A percentile compares a stretch with the other conserved stretches of the same genome.
These are phyloP conservation scores for Trachurus trachurus DNA, from an alignment of 2,797 vertebrate species.

Conservation along the genomic window DNA sequence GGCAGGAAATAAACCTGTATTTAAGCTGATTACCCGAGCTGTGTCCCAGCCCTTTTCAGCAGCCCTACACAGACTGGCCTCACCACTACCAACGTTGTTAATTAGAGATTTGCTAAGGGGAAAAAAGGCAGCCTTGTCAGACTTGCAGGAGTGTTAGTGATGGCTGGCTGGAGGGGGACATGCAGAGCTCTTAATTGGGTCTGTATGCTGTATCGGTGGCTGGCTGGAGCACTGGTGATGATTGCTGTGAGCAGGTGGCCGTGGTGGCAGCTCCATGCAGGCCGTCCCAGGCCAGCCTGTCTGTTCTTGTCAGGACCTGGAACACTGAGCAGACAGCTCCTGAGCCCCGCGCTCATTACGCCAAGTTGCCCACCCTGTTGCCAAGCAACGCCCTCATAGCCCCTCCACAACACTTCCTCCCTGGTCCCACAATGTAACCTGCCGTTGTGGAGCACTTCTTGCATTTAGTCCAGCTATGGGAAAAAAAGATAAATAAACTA, in stretches of 20 bases:
- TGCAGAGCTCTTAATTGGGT: conserved; percentile 90
- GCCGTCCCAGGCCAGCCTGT: conserved; percentile 86
- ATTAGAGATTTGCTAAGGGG: conserved; percentile 85
- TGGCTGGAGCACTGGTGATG: conserved; percentile 87
- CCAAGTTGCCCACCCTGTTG: conserved; percentile 80
- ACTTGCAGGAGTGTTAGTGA: conserved; percentile 90
- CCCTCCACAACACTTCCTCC: conserved; percentile 80
- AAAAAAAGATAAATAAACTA: conserved; percentile 41
- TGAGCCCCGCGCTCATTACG: conserved; percentile 81
- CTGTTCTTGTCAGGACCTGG: conserved; percentile 88
- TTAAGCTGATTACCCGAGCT: conserved; percentile 90
- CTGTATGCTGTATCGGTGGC: conserved; percentile 87
- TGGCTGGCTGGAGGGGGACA: conserved; percentile 88
- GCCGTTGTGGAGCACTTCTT: conserved; percentile 54
- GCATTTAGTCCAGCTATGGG: conserved; percentile 51
- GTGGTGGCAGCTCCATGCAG: conserved; percentile 85
- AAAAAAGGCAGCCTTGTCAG: conserved; percentile 88
- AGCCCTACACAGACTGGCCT: conserved; percentile 71
- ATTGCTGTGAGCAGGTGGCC: conserved; percentile 90
- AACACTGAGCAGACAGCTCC: conserved; percentile 89
- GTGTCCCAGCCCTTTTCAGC: conserved; percentile 86
- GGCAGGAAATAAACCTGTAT: conserved; percentile 90
- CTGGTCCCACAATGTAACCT: conserved; percentile 67
- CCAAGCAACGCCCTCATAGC: conserved; percentile 75
- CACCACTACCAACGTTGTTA: conserved; percentile 83